Conservation (phyloP, 2,797 vertebrate genomes). For the Protonibea diacanthus region DNA sequence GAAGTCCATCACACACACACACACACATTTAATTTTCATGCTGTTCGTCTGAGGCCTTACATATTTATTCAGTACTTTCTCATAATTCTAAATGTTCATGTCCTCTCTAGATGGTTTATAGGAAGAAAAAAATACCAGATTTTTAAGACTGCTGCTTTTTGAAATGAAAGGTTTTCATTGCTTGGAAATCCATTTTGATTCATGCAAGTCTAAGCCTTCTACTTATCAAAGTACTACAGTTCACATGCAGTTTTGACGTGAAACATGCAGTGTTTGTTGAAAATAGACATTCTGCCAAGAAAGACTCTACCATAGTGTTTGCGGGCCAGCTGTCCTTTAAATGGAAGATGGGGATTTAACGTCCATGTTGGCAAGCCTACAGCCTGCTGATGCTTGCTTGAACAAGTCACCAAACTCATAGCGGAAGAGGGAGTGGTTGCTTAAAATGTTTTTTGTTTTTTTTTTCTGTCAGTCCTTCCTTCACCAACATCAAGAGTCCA, state of each 20-base stretch:
- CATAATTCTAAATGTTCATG: conserved; percentile 48
- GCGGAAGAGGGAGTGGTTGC: conserved; percentile 8
- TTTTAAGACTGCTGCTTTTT: conserved; percentile 42
- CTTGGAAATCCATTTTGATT: conserved; percentile 41
- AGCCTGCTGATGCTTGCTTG: conserved; percentile 17
- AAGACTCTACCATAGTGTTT: conserved; percentile 44
- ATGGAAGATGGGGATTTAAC: conserved; percentile 34
- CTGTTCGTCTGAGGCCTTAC: conserved; percentile 70
- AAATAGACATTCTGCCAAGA: conserved; percentile 51
- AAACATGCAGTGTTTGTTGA: conserved; percentile 39
- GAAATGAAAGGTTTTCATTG: conserved; percentile 35
- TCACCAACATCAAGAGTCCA: conserved; percentile 24
- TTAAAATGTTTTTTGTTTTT: background rate
- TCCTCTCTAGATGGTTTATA: conserved; percentile 40
- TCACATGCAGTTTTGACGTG: conserved; percentile 36
- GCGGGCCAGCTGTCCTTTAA: conserved; percentile 39
- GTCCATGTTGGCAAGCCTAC: conserved; percentile 20
- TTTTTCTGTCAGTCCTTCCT: conserved; percentile 5
- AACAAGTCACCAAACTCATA: conserved; percentile 28
- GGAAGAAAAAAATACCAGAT: conserved; percentile 19
- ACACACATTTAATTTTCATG: conserved; percentile 51
- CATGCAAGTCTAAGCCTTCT: conserved; percentile 17
- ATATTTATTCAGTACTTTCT: conserved; percentile 76
- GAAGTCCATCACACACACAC: conserved; percentile 39
- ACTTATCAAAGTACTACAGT: conserved; percentile 32